Evolutionary conservation across 1,140 invertebrate species (phyloP).

Genomic region (Phymorhynchus buccinoides): DNA sequence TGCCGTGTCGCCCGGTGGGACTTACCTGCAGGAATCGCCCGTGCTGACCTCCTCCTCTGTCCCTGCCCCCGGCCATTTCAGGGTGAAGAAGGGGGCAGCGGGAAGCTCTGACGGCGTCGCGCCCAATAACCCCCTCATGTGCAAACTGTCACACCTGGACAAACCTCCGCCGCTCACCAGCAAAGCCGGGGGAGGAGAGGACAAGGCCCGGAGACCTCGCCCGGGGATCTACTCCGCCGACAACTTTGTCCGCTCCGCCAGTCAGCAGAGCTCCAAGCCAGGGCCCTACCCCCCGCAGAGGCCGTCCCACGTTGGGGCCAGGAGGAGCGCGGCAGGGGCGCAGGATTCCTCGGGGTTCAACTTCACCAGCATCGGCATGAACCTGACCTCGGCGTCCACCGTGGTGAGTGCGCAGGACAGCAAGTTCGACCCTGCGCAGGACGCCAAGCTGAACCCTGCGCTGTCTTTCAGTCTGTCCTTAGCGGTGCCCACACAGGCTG

Average conservation of each 20-base stretch:
- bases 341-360: constrained; percentile 56
- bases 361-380: constrained; percentile 64
- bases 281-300: background rate
- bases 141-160: constrained; percentile 39
- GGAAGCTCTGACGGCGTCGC: too few species aligned
- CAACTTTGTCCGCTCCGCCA: constrained; percentile 65
- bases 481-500: constrained; percentile 14
- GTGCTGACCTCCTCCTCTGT: background rate
- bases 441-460: background rate
- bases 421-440: too few species aligned
- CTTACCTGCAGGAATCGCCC: background rate
- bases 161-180: constrained; percentile 20
- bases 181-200: constrained; percentile 18
- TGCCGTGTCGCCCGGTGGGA: background rate
- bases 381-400: constrained; percentile 56
- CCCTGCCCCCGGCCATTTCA: constrained; percentile 28
- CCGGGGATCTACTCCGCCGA: constrained; percentile 67
- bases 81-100: background rate
- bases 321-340: background rate
- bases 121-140: too few species aligned
- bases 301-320: background rate
- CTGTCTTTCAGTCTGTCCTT: constrained; percentile 50
- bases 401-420: constrained; percentile 29
- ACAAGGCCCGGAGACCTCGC: constrained; percentile 43
- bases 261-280: background rate